A percentile compares a stretch with the other conserved stretches of the same genome.
Conservation (phyloP, 2,113 vertebrate species). For the Aepyceros melampus region DNA sequence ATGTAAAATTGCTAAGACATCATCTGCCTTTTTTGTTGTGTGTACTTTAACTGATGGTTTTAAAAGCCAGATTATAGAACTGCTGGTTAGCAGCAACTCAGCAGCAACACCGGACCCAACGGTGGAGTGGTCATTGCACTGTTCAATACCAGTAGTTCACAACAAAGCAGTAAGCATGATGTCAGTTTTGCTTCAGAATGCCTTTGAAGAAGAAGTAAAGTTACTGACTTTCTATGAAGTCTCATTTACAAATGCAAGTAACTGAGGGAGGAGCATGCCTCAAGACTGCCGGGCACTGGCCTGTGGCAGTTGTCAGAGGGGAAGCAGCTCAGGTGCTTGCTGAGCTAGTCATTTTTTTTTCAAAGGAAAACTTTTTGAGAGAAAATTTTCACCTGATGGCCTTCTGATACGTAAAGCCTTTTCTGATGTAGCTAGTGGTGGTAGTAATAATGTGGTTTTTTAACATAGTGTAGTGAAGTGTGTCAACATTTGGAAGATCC, state of each 20-base stretch:
- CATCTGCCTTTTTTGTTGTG: neutral
- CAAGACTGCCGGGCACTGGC: neutral
- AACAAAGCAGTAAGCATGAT: rapidly evolving
- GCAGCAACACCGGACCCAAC: neutral
- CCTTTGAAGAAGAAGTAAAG: neutral
- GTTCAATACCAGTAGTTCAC: neutral
- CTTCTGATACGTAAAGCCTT: neutral
- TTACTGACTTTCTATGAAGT: neutral
- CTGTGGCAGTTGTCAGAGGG: neutral
- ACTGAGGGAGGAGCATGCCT: neutral
- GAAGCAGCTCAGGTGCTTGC: neutral
- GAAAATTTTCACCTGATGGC: neutral
- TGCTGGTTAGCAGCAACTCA: neutral
- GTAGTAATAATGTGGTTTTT: neutral
- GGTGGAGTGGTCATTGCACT: rapidly evolving
- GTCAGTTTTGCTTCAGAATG: neutral
- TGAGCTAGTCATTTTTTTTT: neutral
- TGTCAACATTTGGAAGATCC: neutral
- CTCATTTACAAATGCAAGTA: neutral
- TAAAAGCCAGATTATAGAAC: neutral
- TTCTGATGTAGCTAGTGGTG: neutral
- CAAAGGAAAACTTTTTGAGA: neutral
- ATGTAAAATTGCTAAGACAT: neutral
- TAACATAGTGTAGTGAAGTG: neutral
- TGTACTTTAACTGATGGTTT: neutral